Conservation (phyloP, 2,797 vertebrate genomes). For the Holocentrus rufus region DNA sequence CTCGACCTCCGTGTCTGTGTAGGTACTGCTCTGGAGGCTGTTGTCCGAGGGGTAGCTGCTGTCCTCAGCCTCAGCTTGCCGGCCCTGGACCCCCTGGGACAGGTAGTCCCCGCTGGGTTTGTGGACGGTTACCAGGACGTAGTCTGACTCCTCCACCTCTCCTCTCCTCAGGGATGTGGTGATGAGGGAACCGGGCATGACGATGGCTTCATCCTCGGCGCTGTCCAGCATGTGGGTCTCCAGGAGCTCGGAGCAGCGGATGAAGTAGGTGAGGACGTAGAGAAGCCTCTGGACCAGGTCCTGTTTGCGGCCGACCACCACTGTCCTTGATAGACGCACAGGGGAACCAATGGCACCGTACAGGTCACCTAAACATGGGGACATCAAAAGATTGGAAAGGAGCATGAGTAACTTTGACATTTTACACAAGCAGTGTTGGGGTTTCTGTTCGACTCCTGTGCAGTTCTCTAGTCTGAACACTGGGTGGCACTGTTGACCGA, state of each 20-base stretch:
- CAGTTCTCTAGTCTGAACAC: slow-evolving; percentile 51
- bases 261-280: slow-evolving; percentile 98
- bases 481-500: slow-evolving; percentile 63
- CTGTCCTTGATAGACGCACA: slow-evolving; percentile 91
- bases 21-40: slow-evolving; percentile 88
- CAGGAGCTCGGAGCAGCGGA: slow-evolving; percentile 97
- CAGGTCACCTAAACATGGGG: slow-evolving; percentile 87
- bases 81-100: slow-evolving; percentile 72
- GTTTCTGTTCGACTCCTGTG: background rate
- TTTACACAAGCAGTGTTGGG: too few relatives aligned
- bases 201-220: slow-evolving; percentile 94
- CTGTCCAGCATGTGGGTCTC: slow-evolving; percentile 95
- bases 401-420: background rate
- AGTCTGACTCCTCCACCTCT: slow-evolving; percentile 97
- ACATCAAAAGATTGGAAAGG: background rate
- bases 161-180: slow-evolving; percentile 96
- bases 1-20: slow-evolving; percentile 74
- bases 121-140: slow-evolving; percentile 96
- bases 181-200: slow-evolving; percentile 97
- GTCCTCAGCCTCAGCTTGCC: slow-evolving; percentile 56
- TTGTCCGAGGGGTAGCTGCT: slow-evolving; percentile 83
- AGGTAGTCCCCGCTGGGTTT: slow-evolving; percentile 90
- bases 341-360: slow-evolving; percentile 98
- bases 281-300: slow-evolving; percentile 97
- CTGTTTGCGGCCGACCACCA: slow-evolving; percentile 93